These are phyloP conservation scores for Monomorium pharaonis DNA, from an alignment of 1,140 invertebrate species.

Conservation along the genomic window DNA sequence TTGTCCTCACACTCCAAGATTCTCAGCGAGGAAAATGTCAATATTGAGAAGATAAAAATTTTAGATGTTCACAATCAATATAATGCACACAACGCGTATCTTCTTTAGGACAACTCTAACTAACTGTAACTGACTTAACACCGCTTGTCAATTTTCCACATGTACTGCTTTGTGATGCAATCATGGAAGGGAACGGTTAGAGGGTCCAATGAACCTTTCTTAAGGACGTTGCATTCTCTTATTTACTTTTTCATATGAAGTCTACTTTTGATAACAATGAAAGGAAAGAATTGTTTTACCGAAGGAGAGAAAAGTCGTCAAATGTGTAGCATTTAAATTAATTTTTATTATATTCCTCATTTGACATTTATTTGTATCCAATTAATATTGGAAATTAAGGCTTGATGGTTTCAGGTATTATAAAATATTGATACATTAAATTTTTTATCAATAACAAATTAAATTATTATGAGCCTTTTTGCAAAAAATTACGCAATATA, in stretches of 20 bases:
- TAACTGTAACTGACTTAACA: neutral
- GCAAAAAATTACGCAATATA: too few species aligned
- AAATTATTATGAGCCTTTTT: too few species aligned
- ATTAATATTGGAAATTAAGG: too few species aligned
- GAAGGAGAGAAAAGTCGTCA: too few species aligned
- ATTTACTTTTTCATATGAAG: neutral
- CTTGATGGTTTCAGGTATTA: too few species aligned
- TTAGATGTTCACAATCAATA: neutral
- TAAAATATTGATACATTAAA: too few species aligned
- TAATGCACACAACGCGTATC: neutral
- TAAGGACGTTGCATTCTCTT: conserved; percentile 36
- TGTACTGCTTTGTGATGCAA: conserved; percentile 26
- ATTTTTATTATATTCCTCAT: too few species aligned
- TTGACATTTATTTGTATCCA: too few species aligned
- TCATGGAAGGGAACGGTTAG: neutral
- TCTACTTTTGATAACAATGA: neutral
- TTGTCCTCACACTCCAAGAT: neutral
- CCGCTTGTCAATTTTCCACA: conserved; percentile 1
- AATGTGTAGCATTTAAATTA: too few species aligned
- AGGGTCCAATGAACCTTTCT: neutral
- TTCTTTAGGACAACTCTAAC: neutral
- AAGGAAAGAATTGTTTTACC: too few species aligned
- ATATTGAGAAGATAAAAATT: neutral
- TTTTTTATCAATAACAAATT: too few species aligned
- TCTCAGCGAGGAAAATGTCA: neutral